Evolutionary conservation across 2,797 vertebrate species (phyloP).

Genomic region (Bradypodion ventrale): DNA sequence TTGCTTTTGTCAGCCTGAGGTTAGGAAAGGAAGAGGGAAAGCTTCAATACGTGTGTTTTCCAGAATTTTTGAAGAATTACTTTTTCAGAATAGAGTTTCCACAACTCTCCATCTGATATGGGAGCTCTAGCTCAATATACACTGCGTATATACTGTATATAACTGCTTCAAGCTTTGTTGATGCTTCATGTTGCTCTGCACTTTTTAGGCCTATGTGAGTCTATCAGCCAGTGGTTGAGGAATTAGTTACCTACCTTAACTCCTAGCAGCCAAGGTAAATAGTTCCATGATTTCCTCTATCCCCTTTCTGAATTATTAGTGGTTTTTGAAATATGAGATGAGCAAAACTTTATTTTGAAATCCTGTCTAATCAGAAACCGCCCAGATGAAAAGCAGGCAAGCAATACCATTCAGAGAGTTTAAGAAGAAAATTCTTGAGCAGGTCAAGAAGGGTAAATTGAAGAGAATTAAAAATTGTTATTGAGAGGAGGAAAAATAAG

Average conservation of each 20-base stretch:
- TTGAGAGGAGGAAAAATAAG: too few relatives aligned
- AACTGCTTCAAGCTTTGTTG: neutral
- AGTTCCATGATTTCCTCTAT: neutral
- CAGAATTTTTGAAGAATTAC: too few relatives aligned
- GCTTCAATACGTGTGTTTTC: too few relatives aligned
- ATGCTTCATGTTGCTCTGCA: neutral
- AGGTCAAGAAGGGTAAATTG: too few relatives aligned
- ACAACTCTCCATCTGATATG: too few relatives aligned
- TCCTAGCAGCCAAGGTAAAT: neutral
- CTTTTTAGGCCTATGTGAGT: neutral
- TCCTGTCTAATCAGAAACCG: constrained; percentile 30
- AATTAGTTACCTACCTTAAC: neutral
- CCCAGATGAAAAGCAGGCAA: neutral
- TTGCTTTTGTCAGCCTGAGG: neutral
- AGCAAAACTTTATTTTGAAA: constrained; percentile 6
- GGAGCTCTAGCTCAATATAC: too few relatives aligned
- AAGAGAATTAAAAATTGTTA: neutral
- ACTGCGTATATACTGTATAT: too few relatives aligned
- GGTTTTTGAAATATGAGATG: neutral
- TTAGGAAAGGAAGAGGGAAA: too few relatives aligned
- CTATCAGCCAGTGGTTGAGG: neutral
- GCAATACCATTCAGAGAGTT: too few relatives aligned
- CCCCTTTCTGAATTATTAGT: neutral
- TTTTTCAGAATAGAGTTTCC: too few relatives aligned
- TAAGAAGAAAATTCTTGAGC: neutral